phyloP scores from a whole-genome alignment of 2,888 invertebrate species.

The Zaprionus obscuricornis region DNA sequence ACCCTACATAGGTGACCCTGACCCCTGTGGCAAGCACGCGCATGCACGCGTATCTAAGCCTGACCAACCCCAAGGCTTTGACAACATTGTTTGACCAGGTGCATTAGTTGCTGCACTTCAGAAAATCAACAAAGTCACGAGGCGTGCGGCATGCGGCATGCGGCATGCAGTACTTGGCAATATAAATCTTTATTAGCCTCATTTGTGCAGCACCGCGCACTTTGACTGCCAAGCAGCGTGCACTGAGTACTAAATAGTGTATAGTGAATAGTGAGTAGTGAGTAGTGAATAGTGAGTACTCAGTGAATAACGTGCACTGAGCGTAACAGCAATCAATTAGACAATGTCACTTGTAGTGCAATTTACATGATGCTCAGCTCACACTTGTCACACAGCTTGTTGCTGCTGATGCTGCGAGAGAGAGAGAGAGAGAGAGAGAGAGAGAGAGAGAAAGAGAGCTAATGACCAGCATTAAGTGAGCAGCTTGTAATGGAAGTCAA shows the following conservation, averaged over 20 bases:
- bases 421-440: too few species aligned
- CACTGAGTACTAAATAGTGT: slow-evolving; percentile 33
- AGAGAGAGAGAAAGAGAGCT: too few species aligned
- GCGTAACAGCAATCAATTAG: slow-evolving; percentile 51
- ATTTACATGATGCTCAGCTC: slow-evolving; percentile 21
- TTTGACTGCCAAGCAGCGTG: background rate
- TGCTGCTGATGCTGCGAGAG: too few species aligned
- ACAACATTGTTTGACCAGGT: slow-evolving; percentile 64
- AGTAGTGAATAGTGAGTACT: too few species aligned
- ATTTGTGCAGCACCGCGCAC: slow-evolving; percentile 23
- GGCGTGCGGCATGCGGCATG: background rate
- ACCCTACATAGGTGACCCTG: slow-evolving; percentile 59
- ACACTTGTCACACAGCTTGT: too few species aligned
- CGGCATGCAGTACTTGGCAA: slow-evolving; percentile 13
- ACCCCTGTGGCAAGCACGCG: slow-evolving; percentile 30
- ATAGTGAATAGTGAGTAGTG: too few species aligned
- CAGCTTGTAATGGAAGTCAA: slow-evolving; percentile 39
- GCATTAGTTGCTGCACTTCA: slow-evolving; percentile 38
- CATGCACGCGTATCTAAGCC: slow-evolving; percentile 6
- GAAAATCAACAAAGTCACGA: slow-evolving; percentile 46
- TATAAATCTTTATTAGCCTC: slow-evolving; percentile 68
- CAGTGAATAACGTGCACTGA: too few species aligned
- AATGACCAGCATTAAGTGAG: slow-evolving; percentile 12
- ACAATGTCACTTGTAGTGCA: slow-evolving; percentile 45
- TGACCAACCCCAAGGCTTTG: slow-evolving; percentile 51